Conservation (phyloP, 2,113 vertebrate species). For the Anhinga anhinga region DNA sequence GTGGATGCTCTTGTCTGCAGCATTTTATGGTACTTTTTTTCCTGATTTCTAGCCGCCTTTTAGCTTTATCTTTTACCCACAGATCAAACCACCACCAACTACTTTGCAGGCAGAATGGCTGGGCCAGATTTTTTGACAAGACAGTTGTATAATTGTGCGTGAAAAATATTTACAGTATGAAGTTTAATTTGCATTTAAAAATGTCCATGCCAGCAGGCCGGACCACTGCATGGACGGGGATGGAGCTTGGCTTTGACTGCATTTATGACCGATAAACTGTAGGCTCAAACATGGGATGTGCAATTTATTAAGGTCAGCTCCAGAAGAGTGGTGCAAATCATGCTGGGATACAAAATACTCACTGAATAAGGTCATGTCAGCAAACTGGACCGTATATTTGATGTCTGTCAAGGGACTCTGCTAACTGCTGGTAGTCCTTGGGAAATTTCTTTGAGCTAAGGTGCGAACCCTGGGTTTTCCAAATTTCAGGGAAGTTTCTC, state of each 20-base stretch:
- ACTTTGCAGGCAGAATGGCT: neutral
- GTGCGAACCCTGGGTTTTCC: neutral
- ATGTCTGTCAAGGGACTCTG: neutral
- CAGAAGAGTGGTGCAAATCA: neutral
- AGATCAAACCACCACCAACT: neutral
- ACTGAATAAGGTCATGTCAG: neutral
- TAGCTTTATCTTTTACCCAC: neutral
- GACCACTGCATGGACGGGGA: accelerated
- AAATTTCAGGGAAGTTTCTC: neutral
- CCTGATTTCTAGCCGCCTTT: neutral
- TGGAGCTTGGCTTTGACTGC: neutral
- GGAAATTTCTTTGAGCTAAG: neutral
- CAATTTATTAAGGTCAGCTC: neutral
- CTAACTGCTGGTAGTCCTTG: neutral
- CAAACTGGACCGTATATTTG: neutral
- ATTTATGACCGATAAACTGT: neutral
- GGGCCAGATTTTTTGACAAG: neutral
- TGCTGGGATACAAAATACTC: neutral
- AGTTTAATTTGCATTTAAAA: neutral
- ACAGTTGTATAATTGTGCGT: neutral
- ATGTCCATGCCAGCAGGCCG: neutral
- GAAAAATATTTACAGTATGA: neutral
- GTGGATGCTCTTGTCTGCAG: neutral
- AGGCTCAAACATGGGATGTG: neutral
- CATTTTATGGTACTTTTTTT: neutral